Percentiles rank a stretch among this genome's conserved stretches.
Conservation (phyloP, 2,888 invertebrate genomes). For the Tryphoninae sp. region DNA sequence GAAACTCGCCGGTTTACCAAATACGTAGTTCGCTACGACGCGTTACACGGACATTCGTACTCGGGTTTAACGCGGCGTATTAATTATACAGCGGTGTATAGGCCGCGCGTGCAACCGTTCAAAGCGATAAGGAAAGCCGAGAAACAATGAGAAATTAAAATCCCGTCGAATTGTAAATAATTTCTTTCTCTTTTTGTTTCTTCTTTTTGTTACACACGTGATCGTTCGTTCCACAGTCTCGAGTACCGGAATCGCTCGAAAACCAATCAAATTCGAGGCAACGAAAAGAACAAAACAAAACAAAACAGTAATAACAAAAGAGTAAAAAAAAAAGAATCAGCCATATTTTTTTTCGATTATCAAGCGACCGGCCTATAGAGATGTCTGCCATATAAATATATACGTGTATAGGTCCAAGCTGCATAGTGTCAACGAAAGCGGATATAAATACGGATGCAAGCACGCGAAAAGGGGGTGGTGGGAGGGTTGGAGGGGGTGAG, state of each 20-base stretch:
- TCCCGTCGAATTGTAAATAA: slow-evolving; percentile 49
- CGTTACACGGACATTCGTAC: slow-evolving; percentile 9
- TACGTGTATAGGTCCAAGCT: not conserved
- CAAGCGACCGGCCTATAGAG: not conserved
- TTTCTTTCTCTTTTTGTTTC: not conserved
- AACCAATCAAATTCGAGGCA: slow-evolving; percentile 9
- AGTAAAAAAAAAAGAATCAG: not conserved
- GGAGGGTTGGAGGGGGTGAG: not conserved
- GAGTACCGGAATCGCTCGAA: slow-evolving; percentile 2
- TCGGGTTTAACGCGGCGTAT: slow-evolving; percentile 49
- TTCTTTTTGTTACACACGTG: slow-evolving; percentile 20
- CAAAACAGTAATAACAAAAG: not conserved
- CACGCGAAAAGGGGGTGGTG: slow-evolving; percentile 4
- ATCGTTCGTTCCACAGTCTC: slow-evolving; percentile 25
- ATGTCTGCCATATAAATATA: not conserved
- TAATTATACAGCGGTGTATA: slow-evolving; percentile 35
- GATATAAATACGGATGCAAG: not conserved
- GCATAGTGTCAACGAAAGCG: not conserved
- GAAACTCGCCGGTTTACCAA: slow-evolving; percentile 59
- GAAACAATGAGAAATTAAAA: slow-evolving; percentile 58
- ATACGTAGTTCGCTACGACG: slow-evolving; percentile 35
- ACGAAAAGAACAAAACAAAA: not conserved
- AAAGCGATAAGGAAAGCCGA: slow-evolving; percentile 39
- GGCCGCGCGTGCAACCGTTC: slow-evolving; percentile 1
- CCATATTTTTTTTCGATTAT: not conserved